Evolutionary conservation across 1,140 invertebrate species (phyloP), one percentile per base, ranked within the genome.

Genomic region (Antheraea pernyi): DNA sequence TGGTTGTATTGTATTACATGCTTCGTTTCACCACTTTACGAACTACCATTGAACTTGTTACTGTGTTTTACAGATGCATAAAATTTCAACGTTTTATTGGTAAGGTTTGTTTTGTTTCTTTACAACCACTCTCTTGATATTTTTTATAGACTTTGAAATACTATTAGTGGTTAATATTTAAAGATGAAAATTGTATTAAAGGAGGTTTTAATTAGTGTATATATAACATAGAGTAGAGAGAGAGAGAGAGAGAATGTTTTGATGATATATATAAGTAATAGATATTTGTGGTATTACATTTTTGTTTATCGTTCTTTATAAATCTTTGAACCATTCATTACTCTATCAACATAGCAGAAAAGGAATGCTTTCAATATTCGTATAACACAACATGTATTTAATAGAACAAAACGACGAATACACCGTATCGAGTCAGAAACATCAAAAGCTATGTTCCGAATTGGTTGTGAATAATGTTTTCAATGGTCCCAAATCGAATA

Each of bases 1-100:
- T 80, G 76, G 75, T 76, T 67, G 80, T 84, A 83, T 89, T 82
- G 78, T 86, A 71, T 83, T 84, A 83, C 83, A 80, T 36, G n/a
- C 7, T 67, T 59, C 65, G 48, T 73, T 80, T 84, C 81, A 72
- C 71, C 74, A 82, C 72, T 81, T 71, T 46, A 76, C 70, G 74
- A 76, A 76, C 75, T 59, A 65, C 67, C 64, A 74, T 75, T 72
- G 63, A 70, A 48, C 67, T 73, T 59, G 72, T 73, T 70, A 58
- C 71, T 72, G 66, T 65, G 68, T 73, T 73, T 68, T 66, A 75
- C 39, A 63, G 37, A 71, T 68, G 42, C 59, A 67, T 77, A 71
- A 70, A 77, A 70, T 70, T 73, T 58, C 66, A 66, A 70, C 42
- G 66, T 46, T 73, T 73, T 67, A 68, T 73, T 67, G 48, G 59